Evolutionary conservation across 2,797 vertebrate species (phyloP), one percentile per base, ranked within the genome.

Genomic region (Pseudochromis fuscus): DNA sequence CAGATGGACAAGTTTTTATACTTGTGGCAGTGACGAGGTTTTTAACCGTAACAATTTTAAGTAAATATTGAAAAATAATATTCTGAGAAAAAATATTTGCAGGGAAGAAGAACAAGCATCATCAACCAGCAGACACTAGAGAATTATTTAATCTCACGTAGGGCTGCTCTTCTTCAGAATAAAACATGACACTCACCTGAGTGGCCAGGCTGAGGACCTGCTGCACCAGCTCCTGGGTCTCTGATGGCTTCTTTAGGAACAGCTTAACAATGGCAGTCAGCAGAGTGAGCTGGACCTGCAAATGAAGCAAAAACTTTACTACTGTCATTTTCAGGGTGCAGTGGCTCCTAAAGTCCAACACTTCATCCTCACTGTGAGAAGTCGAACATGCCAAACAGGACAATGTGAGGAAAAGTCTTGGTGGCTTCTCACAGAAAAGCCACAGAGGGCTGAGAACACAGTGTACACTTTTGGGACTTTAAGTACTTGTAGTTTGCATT

Each of bases 141-240:
- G 11, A 37, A 15, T 13, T 37, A 7, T 4, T 15, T 7, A 15
- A 49, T 38, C 19, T 37, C 12, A 5, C 45, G 3, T n/a, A 31
- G 24, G 44, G 4, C 0, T 33, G 24, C 37, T 27, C 1, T 5
- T 67, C 38, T 49, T 25, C 33, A 42, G 0, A 64, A 44, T 19
- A 9, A 51, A 42, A 52, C 9, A 44, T 0, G 1, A 1, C 2
- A 30, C 51, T 67, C 85, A 99, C 97, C 96, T 99, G 97, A 1
- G 97, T 99, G 74, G 97, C 97, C 81, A 99, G 93, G 85, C 97
- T 99, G 81, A 99, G 95, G 48, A 98, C 98, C 90, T 99, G 97
- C 87, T 99, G 97, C 38, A 98, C 97, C 82, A 98, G 85, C 88
- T 99, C 98, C 88, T 99, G 98, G 0, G 98, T 99, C 93, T 99